Percentiles rank a stretch among this genome's conserved stretches.
Evolutionary conservation across 2,113 vertebrate genomes (phyloP).

Genomic region (Pseudorhombus dupliciocellatus): DNA sequence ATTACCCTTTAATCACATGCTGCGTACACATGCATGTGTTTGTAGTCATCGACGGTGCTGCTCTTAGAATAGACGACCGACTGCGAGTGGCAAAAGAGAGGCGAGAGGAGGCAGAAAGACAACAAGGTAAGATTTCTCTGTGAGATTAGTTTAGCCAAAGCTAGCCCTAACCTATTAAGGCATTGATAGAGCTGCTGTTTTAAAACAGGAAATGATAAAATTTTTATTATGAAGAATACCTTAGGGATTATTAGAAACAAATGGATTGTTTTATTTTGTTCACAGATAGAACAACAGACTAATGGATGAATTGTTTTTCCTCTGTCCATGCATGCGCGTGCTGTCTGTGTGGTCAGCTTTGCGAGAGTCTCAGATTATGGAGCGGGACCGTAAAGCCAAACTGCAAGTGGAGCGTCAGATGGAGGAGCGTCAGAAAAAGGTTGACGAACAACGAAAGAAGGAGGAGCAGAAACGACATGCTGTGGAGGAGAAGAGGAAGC

Average conservation of each 20-base stretch:
- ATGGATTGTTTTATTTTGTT: not conserved
- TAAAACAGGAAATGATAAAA: not conserved
- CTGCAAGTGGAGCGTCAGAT: slow-evolving; percentile 90
- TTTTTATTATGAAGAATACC: too few species aligned
- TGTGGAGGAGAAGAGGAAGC: slow-evolving; percentile 92
- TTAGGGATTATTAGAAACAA: not conserved
- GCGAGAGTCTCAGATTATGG: slow-evolving; percentile 89
- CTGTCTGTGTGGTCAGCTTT: slow-evolving; percentile 76
- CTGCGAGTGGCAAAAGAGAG: slow-evolving; percentile 92
- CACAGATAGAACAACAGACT: not conserved
- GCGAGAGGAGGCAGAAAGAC: slow-evolving; percentile 88
- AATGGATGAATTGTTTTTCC: not conserved
- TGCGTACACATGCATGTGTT: slow-evolving; percentile 55
- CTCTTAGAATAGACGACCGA: slow-evolving; percentile 89
- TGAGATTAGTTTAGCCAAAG: not conserved
- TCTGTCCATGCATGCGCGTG: not conserved
- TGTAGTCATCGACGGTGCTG: slow-evolving; percentile 89
- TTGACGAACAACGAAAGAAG: slow-evolving; percentile 90
- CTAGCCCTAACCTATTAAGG: not conserved
- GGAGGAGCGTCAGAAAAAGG: slow-evolving; percentile 90
- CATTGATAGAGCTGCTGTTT: too few species aligned
- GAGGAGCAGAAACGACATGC: slow-evolving; percentile 90
- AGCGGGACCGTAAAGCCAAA: slow-evolving; percentile 91
- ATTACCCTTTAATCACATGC: slow-evolving; percentile 5
- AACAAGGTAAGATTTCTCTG: slow-evolving; percentile 84